These are phyloP conservation scores for Dermatemys mawii DNA, from an alignment of 2,113 vertebrate genomes.

Conservation along the genomic window DNA sequence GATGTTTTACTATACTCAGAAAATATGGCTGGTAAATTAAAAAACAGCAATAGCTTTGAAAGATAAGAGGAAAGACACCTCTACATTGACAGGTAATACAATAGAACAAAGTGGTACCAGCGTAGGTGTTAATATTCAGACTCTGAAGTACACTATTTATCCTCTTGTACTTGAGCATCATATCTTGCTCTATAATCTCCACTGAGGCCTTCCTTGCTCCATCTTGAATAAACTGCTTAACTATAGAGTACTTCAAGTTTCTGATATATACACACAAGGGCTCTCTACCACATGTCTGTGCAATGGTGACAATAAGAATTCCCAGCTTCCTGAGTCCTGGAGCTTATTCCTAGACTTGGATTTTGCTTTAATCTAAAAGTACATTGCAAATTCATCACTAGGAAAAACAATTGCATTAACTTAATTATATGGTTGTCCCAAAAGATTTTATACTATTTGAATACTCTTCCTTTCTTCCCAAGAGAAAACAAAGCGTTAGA, in stretches of 20 bases:
- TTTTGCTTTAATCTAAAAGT: slow-evolving; percentile 6
- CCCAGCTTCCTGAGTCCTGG: not conserved
- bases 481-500: slow-evolving; percentile 48
- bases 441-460: slow-evolving; percentile 40
- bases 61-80: not conserved
- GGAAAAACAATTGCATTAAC: not conserved
- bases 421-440: slow-evolving; percentile 44
- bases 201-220: not conserved
- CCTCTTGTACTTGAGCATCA: not conserved
- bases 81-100: not conserved
- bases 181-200: not conserved
- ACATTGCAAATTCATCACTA: not conserved
- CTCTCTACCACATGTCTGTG: not conserved
- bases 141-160: not conserved
- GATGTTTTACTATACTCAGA: not conserved
- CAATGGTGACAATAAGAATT: not conserved
- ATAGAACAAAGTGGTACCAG: not conserved
- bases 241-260: not conserved
- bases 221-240: not conserved
- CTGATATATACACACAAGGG: not conserved
- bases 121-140: not conserved
- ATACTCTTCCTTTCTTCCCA: slow-evolving; percentile 30
- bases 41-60: not conserved
- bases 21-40: not conserved
- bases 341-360: not conserved